Base-by-base conservation (phyloP, 2,113 vertebrate species). In the Sterrhoptilus dennistouni region DNA sequence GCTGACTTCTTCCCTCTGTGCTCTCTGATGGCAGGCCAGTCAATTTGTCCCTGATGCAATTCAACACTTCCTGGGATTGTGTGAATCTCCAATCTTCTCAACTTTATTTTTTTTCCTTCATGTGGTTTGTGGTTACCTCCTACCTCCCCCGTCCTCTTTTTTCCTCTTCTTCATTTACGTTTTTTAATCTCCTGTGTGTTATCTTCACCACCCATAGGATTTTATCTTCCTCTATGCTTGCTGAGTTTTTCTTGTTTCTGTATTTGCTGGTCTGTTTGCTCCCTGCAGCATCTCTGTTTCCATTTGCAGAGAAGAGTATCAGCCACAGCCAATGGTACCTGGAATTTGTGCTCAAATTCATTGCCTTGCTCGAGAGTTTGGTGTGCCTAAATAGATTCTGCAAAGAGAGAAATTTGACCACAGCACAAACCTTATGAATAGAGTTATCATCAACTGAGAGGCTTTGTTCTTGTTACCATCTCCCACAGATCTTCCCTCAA, bases 291-390 rank as follows among this genome's bases (percentile, higher is more conserved):
- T 19, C 76, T 66, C 28, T 54, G 13, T 40, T 85, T 49, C 44
- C 64, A 27, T 54, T 33, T 45, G 49, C 57, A 72, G 31, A 50
- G 52, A 14, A 6, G 25, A 28, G 23, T 19, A 11, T 35, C 57
- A 86, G 11, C 14, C 4, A 7, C 25, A 33, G 36, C 27, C 0
- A 0, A 47, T 53, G 14, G 14, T 8, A 27, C 3, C n/a, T 54
- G 5, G 16, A 27, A 14, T 36, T 5, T 38, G 33, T 40, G 69
- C 8, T 74, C 25, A 69, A 18, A 40, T 31, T 29, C 17, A 4
- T 14, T 33, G 10, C 16, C 19, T 71, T 33, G 49, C 42, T 82
- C 33, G 44, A 8, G 44, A 33, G 7, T 44, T 79, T 10, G 16
- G 4, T 52, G 35, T 63, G 42, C 17, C 25, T 23, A 17, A 68